phyloP scores from a whole-genome alignment of 2,888 invertebrate genomes.

The Carpatolechia fugitivella region DNA sequence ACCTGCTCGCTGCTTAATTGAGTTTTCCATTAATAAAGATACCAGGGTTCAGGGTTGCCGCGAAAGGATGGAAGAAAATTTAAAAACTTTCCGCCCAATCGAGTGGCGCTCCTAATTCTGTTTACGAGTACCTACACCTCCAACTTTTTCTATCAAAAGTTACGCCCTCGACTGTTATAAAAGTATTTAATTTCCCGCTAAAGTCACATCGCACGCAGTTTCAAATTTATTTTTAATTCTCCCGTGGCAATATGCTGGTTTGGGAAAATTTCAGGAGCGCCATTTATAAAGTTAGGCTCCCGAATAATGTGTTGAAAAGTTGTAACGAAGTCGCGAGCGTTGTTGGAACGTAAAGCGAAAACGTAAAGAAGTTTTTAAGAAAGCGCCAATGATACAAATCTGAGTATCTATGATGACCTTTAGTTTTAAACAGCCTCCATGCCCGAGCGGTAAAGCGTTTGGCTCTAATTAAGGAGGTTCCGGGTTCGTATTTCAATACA shows the following conservation, averaged over 20 bases:
- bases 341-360: no score
- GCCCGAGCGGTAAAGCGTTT: no score
- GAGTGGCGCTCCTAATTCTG: slow-evolving; percentile 60
- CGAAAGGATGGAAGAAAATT: slow-evolving; percentile 40
- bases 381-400: not conserved
- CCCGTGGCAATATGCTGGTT: slow-evolving; percentile 10
- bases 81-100: slow-evolving; percentile 53
- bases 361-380: no score
- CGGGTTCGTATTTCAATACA: no score
- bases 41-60: slow-evolving; percentile 28
- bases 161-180: slow-evolving; percentile 51
- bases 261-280: slow-evolving; percentile 9
- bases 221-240: slow-evolving; percentile 50
- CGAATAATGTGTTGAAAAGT: slow-evolving; percentile 8
- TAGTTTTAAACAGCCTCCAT: no score
- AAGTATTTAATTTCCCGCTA: slow-evolving; percentile 67
- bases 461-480: no score
- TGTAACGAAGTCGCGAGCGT: not conserved
- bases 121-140: slow-evolving; percentile 57
- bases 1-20: slow-evolving; percentile 31
- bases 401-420: no score
- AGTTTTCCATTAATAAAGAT: slow-evolving; percentile 56
- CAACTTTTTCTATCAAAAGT: slow-evolving; percentile 76
- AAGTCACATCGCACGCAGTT: slow-evolving; percentile 59
- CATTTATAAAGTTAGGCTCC: slow-evolving; percentile 17